A percentile compares a stretch with the other conserved stretches of the same genome.
These are phyloP conservation scores for Neosilurus hyrtlii DNA, from an alignment of 2,797 vertebrate species.

Conservation along the genomic window DNA sequence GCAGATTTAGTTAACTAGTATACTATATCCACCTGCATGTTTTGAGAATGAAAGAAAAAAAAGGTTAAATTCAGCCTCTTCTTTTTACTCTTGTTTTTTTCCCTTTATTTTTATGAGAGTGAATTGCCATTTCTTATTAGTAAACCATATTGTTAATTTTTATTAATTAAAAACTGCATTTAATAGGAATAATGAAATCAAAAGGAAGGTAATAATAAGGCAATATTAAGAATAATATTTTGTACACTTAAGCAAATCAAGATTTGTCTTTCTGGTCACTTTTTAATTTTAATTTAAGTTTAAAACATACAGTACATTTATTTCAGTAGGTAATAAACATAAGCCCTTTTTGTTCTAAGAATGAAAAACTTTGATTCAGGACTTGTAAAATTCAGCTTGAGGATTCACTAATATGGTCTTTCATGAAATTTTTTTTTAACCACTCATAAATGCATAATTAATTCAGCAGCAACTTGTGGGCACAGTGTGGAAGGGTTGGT, in stretches of 20 bases:
- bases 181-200: too few relatives aligned
- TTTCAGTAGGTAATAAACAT: not conserved
- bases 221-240: not conserved
- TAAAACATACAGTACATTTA: too few relatives aligned
- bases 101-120: not conserved
- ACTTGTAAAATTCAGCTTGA: not conserved
- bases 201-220: too few relatives aligned
- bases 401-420: not conserved
- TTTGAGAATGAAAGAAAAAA: not conserved
- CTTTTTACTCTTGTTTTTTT: not conserved
- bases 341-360: not conserved
- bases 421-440: not conserved
- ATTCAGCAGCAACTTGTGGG: not conserved
- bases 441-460: not conserved
- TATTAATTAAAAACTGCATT: too few relatives aligned
- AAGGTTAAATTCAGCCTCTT: not conserved
- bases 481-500: not conserved
- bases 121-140: not conserved
- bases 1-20: not conserved
- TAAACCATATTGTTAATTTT: not conserved
- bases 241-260: not conserved
- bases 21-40: not conserved
- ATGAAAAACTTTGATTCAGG: not conserved
- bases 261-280: not conserved
- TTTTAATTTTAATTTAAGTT: not conserved